Evolutionary conservation across 1,140 invertebrate genomes (phyloP), one percentile per base, ranked within the genome.

Genomic region (Hyposmocoma kahamanoa): DNA sequence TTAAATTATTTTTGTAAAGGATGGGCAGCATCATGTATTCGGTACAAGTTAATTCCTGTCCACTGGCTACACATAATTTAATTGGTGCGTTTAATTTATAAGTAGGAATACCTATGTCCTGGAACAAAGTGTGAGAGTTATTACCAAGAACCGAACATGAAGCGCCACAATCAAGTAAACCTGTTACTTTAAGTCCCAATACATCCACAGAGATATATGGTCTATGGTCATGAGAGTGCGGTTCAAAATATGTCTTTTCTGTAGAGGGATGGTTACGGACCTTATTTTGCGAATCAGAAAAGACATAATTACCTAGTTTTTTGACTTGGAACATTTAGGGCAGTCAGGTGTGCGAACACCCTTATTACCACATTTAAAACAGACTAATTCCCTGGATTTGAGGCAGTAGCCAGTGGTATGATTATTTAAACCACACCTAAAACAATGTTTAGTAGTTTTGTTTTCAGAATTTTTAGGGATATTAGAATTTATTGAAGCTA

Each of bases 381-480:
- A 47, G 18, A 58, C 56, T 44, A 53, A 64, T 43, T 36, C 53
- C 18, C 52, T 56, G 30, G 55, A 67, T 47, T 63, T 59, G n/a
- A 67, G 19, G 3, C 54, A 45, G n/a, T n/a, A n/a, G n/a, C n/a
- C n/a, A n/a, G n/a, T n/a, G n/a, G n/a, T n/a, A n/a, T n/a, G n/a
- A n/a, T n/a, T n/a, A n/a, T n/a, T n/a, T n/a, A n/a, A n/a, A n/a
- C n/a, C n/a, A n/a, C n/a, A n/a, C n/a, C n/a, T n/a, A n/a, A n/a
- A n/a, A n/a, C n/a, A n/a, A n/a, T n/a, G n/a, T n/a, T n/a, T n/a
- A n/a, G n/a, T n/a, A n/a, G n/a, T n/a, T n/a, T n/a, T n/a, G n/a
- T n/a, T n/a, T n/a, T n/a, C n/a, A n/a, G n/a, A n/a, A n/a, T n/a
- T n/a, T n/a, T n/a, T n/a, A n/a, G n/a, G n/a, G n/a, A n/a, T n/a